A percentile compares a stretch with the other conserved stretches of the same genome.
These are phyloP conservation scores for Tolypeutes matacus DNA, from an alignment of 2,797 vertebrate species.

Conservation along the genomic window DNA sequence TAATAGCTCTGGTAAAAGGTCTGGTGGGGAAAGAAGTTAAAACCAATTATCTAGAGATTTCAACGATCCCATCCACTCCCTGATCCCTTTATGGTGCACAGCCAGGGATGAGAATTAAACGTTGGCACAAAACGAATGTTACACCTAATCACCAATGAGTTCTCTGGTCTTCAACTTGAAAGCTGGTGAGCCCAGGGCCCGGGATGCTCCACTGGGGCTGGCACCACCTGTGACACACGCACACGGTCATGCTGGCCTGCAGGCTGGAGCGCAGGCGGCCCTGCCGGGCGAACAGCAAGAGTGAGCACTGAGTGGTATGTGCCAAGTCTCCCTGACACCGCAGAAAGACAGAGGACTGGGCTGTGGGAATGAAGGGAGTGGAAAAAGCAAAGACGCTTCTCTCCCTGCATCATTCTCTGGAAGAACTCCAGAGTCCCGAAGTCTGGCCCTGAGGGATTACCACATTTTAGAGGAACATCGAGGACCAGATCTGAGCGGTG, in stretches of 20 bases:
- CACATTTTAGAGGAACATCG: conserved; percentile 38
- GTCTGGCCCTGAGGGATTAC: background rate
- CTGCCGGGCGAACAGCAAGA: background rate
- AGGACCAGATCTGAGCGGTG: conserved; percentile 41
- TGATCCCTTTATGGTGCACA: background rate
- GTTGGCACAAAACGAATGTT: background rate
- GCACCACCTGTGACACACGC: rapidly evolving
- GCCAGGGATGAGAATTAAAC: conserved; percentile 9
- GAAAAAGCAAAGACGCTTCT: background rate
- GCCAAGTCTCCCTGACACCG: background rate
- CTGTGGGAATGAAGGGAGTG: background rate
- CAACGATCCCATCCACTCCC: background rate
- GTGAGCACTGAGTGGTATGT: rapidly evolving
- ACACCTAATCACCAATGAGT: background rate
- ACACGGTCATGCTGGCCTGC: rapidly evolving
- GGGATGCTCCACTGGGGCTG: background rate
- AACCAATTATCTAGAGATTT: conserved; percentile 46
- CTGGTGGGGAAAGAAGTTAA: conserved; percentile 55
- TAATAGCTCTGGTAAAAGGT: conserved; percentile 29
- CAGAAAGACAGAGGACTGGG: background rate
- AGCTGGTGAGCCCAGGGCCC: background rate
- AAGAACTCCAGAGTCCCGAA: background rate
- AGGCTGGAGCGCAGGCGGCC: background rate
- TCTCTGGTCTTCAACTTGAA: background rate
- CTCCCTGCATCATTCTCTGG: background rate